A percentile compares a stretch with the other conserved stretches of the same genome.
Evolutionary conservation across 2,113 vertebrate genomes (phyloP).

Genomic region (Leucosticte australis): DNA sequence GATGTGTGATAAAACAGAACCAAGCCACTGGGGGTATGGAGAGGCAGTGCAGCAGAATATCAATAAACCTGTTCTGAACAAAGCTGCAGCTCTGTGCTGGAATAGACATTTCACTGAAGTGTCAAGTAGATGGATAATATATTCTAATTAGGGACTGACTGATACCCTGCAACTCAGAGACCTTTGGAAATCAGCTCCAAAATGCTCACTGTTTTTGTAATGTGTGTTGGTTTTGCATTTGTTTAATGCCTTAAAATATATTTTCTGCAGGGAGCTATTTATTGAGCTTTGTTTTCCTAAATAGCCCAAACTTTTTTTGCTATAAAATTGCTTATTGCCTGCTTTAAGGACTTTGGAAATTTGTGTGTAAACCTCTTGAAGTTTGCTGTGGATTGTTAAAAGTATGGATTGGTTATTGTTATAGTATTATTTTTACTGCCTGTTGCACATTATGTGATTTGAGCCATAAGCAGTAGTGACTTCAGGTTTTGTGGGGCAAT

Average conservation of each 20-base stretch:
- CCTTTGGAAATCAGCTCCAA: conserved; percentile 56
- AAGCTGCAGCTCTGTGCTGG: conserved; percentile 69
- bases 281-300: not conserved
- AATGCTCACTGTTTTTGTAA: not conserved
- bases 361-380: not conserved
- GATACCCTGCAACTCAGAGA: conserved; percentile 23
- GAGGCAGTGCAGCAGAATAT: conserved; percentile 86
- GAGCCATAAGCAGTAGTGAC: not conserved
- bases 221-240: not conserved
- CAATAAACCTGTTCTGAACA: conserved; percentile 84
- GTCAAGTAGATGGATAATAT: conserved; percentile 77
- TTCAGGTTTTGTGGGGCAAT: not conserved
- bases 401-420: not conserved
- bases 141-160: conserved; percentile 78
- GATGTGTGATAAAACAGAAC: conserved; percentile 99
- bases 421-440: not conserved
- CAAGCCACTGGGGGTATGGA: conserved; percentile 85
- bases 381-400: not conserved
- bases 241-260: not conserved
- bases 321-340: not conserved
- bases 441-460: not conserved
- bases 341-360: not conserved
- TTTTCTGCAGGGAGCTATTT: not conserved
- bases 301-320: not conserved
- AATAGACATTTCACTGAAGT: conserved; percentile 73